These are phyloP conservation scores for Antheraea mylitta DNA, from an alignment of 1,140 invertebrate species.

Conservation along the genomic window DNA sequence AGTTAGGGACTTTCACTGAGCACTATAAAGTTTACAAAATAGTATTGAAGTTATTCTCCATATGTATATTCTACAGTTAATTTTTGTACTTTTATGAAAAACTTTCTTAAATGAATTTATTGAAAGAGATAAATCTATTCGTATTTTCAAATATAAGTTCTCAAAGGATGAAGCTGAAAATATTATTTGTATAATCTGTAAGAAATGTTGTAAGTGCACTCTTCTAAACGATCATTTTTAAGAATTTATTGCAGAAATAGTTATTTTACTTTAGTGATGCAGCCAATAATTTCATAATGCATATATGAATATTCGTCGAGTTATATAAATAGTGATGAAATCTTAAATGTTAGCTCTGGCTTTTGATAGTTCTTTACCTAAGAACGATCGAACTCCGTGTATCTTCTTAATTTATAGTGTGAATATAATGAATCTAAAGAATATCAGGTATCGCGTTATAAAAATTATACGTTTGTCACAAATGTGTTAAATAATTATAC, in stretches of 20 bases:
- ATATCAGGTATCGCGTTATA: neutral
- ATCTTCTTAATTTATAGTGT: neutral
- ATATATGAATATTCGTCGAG: neutral
- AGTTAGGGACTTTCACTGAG: too few species aligned
- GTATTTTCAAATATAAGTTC: too few species aligned
- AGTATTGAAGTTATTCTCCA: too few species aligned
- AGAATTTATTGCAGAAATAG: neutral
- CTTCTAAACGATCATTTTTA: neutral
- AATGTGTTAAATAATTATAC: too few species aligned
- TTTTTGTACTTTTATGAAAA: too few species aligned
- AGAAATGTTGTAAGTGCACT: neutral
- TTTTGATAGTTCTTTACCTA: neutral
- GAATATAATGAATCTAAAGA: neutral
- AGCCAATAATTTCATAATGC: neutral
- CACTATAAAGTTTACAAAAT: too few species aligned
- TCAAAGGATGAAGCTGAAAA: neutral
- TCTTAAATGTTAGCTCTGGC: neutral
- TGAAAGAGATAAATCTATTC: too few species aligned
- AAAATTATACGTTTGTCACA: too few species aligned
- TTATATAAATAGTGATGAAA: neutral
- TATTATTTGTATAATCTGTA: neutral
- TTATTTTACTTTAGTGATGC: neutral
- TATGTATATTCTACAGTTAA: too few species aligned
- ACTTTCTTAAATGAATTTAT: too few species aligned
- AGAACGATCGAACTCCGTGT: neutral